phyloP scores from a whole-genome alignment of 2,888 invertebrate genomes.

The Drosophila paranaensis region DNA sequence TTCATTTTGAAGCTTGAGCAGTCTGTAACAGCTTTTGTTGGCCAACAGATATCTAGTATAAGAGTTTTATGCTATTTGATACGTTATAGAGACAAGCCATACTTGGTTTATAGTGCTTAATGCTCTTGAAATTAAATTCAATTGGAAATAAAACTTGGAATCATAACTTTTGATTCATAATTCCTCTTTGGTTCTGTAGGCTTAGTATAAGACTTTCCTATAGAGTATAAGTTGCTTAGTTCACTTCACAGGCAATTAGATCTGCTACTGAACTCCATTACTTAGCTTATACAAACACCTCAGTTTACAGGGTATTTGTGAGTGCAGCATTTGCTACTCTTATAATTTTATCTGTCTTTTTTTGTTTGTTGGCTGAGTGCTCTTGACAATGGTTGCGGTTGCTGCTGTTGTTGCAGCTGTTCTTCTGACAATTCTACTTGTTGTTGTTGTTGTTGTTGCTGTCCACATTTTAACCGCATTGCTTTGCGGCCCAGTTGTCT shows the following conservation, averaged over 20 bases:
- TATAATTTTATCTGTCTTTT: neutral
- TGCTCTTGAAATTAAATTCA: no score
- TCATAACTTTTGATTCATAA: no score
- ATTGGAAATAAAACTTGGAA: no score
- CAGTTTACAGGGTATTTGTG: neutral
- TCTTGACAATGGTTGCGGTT: conserved; percentile 36
- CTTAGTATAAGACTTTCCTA: no score
- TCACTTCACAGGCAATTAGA: no score
- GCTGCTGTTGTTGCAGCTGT: conserved; percentile 16
- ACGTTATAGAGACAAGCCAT: neutral
- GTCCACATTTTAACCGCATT: conserved; percentile 62
- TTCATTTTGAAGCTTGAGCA: no score
- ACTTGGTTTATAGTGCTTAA: no score
- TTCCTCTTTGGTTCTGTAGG: no score
- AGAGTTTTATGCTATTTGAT: neutral
- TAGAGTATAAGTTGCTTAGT: no score
- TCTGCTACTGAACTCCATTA: neutral
- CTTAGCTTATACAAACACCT: neutral
- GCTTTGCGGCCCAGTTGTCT: conserved; percentile 57
- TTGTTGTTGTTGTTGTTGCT: conserved; percentile 2
- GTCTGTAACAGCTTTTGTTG: no score
- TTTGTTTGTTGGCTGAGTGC: conserved; percentile 25
- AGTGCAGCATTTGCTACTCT: neutral
- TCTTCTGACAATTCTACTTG: neutral
- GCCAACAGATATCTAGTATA: no score